A percentile compares a stretch with the other conserved stretches of the same genome.
Conservation (phyloP, 2,888 invertebrate genomes). For the Brachylomia viminalis region DNA sequence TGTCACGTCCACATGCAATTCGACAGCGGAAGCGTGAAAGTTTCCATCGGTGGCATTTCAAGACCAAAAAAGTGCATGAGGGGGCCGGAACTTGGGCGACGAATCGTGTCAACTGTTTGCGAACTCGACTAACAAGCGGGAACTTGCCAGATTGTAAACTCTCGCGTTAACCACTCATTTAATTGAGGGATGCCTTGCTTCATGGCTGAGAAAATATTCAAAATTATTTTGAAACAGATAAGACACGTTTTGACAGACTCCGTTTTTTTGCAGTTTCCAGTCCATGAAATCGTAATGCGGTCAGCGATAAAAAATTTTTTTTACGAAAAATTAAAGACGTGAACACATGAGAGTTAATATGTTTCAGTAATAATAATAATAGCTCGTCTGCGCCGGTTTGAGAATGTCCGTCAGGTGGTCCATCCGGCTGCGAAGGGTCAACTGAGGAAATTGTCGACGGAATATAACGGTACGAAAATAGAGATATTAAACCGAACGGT, state of each 20-base stretch:
- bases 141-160: constrained; percentile 75
- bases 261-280: constrained; percentile 65
- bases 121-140: constrained; percentile 80
- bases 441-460: constrained; percentile 25
- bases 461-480: constrained; percentile 4
- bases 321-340: constrained; percentile 71
- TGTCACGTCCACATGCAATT: constrained; percentile 68
- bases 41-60: constrained; percentile 74
- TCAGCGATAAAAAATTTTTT: constrained; percentile 74
- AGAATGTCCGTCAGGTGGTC: constrained; percentile 40
- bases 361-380: constrained; percentile 51
- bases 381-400: constrained; percentile 33
- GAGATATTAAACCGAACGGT: neutral
- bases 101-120: constrained; percentile 78
- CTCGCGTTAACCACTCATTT: constrained; percentile 72
- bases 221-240: constrained; percentile 66
- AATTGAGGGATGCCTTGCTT: constrained; percentile 72
- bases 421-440: constrained; percentile 28
- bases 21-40: constrained; percentile 71
- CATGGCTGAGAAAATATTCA: constrained; percentile 62
- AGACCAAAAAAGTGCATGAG: constrained; percentile 79
- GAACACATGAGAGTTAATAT: constrained; percentile 72
- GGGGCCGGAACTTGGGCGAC: constrained; percentile 73
- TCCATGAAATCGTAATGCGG: constrained; percentile 75
- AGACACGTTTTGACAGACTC: constrained; percentile 58